These are phyloP conservation scores for Melinaea marsaeus DNA, from an alignment of 2,888 invertebrate genomes.

Conservation along the genomic window DNA sequence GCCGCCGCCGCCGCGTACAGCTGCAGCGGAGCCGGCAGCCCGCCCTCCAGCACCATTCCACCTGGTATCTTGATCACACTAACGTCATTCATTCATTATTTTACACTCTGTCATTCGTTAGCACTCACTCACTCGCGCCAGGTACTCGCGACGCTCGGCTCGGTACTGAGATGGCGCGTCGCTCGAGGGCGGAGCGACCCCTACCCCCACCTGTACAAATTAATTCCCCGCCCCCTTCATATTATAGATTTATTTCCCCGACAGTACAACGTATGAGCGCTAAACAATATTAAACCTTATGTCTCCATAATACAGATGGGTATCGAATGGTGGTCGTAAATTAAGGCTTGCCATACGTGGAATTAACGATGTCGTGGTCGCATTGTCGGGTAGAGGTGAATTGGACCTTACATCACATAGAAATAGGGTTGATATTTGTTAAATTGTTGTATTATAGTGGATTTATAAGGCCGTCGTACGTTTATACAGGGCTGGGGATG, in stretches of 20 bases:
- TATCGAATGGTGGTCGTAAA: conserved; percentile 68
- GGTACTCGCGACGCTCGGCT: conserved; percentile 48
- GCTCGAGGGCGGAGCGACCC: conserved; percentile 61
- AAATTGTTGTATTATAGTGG: conserved; percentile 43
- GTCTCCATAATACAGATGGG: conserved; percentile 62
- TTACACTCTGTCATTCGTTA: conserved; percentile 2
- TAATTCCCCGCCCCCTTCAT: conserved; percentile 75
- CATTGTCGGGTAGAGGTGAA: conserved; percentile 41
- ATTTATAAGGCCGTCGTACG: conserved; percentile 63
- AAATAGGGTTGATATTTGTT: conserved; percentile 49
- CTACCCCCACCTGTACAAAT: conserved; percentile 63
- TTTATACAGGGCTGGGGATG: conserved; percentile 61
- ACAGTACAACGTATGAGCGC: conserved; percentile 55
- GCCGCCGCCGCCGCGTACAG: conserved; percentile 84
- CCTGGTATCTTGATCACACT: conserved; percentile 56
- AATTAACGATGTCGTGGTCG: conserved; percentile 67
- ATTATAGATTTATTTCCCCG: conserved; percentile 76
- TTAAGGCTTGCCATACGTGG: conserved; percentile 72
- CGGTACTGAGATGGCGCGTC: conserved; percentile 73
- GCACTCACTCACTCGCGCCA: conserved; percentile 27
- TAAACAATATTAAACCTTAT: conserved; percentile 74
- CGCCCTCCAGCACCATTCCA: conserved; percentile 82
- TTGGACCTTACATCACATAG: conserved; percentile 43
- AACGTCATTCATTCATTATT: conserved; percentile 11
- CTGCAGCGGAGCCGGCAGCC: conserved; percentile 83